Conservation (phyloP, 2,888 invertebrate genomes). For the Scrobipalpa costella region DNA sequence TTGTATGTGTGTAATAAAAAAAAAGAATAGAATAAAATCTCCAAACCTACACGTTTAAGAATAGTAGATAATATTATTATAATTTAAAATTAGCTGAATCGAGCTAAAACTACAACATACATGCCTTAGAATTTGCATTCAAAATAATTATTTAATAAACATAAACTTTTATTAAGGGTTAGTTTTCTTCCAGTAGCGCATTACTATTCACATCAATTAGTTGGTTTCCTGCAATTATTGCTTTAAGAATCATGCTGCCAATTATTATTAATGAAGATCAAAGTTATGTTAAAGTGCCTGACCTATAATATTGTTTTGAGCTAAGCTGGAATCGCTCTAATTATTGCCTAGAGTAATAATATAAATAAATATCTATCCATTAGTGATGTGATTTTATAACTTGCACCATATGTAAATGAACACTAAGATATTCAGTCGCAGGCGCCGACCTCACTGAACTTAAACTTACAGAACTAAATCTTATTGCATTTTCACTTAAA, state of each 20-base stretch:
- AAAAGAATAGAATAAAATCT: too few species aligned
- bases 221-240: neutral
- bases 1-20: too few species aligned
- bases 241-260: neutral
- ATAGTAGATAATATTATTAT: too few species aligned
- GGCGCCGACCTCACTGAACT: constrained; percentile 8
- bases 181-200: too few species aligned
- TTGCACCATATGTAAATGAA: constrained; percentile 6
- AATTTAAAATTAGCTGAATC: too few species aligned
- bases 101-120: too few species aligned
- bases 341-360: neutral
- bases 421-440: constrained; percentile 2
- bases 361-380: neutral
- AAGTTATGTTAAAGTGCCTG: neutral
- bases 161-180: too few species aligned
- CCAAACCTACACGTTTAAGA: too few species aligned
- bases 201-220: neutral
- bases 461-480: constrained; percentile 2
- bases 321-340: neutral
- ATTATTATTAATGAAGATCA: neutral
- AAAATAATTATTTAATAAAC: too few species aligned
- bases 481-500: neutral
- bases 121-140: too few species aligned
- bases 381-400: neutral
- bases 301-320: neutral